These are phyloP conservation scores for Molossus molossus DNA, from an alignment of 2,797 vertebrate species.

Conservation along the genomic window DNA sequence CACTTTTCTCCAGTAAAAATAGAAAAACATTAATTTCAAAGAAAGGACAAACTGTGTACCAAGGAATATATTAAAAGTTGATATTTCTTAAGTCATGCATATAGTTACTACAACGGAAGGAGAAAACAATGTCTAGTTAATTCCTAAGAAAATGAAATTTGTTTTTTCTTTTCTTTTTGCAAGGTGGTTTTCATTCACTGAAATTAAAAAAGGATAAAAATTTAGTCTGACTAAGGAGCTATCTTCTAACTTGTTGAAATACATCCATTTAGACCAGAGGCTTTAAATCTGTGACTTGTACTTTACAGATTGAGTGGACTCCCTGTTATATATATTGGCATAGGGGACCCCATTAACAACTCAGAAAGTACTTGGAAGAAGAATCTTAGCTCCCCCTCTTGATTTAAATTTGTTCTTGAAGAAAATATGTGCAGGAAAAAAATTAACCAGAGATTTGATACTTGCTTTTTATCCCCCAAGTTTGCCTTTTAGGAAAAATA, in stretches of 20 bases:
- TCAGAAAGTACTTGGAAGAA: slow-evolving; percentile 19
- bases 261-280: not conserved
- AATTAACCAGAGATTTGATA: slow-evolving; percentile 1
- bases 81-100: not conserved
- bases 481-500: slow-evolving; percentile 46
- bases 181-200: not conserved
- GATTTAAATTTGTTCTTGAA: slow-evolving; percentile 51
- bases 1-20: slow-evolving; percentile 57
- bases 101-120: not conserved
- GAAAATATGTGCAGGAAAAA: not conserved
- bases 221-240: not conserved
- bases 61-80: slow-evolving; percentile 13
- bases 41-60: not conserved
- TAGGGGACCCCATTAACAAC: not conserved
- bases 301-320: slow-evolving; percentile 9
- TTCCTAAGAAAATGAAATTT: not conserved
- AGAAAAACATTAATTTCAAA: not conserved
- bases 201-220: slow-evolving; percentile 38
- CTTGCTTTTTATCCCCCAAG: not conserved
- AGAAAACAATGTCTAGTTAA: slow-evolving; percentile 1
- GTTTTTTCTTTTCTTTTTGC: not conserved
- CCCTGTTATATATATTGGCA: not conserved
- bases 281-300: not conserved
- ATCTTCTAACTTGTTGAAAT: not conserved
- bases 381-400: not conserved